Evolutionary conservation across 30 jellyfish, hydroid and myxozoan genomes (phyloP), one percentile per base, ranked within the genome.

Genomic region (Phacellophora camtschatica): DNA sequence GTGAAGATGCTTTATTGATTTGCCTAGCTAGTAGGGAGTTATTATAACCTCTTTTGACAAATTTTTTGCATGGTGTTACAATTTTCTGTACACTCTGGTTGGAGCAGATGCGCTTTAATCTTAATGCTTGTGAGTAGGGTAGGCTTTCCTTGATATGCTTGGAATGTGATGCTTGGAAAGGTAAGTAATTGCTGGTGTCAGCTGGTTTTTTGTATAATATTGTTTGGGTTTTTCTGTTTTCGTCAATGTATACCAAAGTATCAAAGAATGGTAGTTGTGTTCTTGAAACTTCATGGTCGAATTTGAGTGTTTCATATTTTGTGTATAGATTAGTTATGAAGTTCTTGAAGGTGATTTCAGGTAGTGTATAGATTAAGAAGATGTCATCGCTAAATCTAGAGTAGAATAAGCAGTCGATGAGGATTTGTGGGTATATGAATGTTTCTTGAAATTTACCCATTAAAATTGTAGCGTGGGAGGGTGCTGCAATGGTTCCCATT

Each of bases 401-500:
- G 66, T 58, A 62, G 69, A 41, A 32, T 11, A 31, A 29, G 71
- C 71, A 59, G 49, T 59, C 66, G 48, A 41, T 43, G 55, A 28
- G 7, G 6, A 62, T 22, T 20, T 59, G 39, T 28, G 84, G 71
- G 18, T 59, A 41, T 27, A 58, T 43, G 48, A 18, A 30, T 43
- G 75, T 57, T 77, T 62, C 84, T 62, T 77, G 74, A 43, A 77
- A 22, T 10, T 49, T 28, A 15, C 54, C 71, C 90, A 77, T 77
- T 29, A 20, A 77, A 29, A 77, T 77, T 46, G 63, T 59, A 55
- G 90, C 84, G 62, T 77, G 62, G 4, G 81, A 49, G 15, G 84
- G 90, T 8, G 90, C 90, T 31, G 43, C 71, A 9, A n/a, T 57
- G 9, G 84, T 77, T 72, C 84, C 90, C 90, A 77, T 77, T 4